Conservation (phyloP, 2,797 vertebrate genomes). For the Acrocephalus scirpaceus region DNA sequence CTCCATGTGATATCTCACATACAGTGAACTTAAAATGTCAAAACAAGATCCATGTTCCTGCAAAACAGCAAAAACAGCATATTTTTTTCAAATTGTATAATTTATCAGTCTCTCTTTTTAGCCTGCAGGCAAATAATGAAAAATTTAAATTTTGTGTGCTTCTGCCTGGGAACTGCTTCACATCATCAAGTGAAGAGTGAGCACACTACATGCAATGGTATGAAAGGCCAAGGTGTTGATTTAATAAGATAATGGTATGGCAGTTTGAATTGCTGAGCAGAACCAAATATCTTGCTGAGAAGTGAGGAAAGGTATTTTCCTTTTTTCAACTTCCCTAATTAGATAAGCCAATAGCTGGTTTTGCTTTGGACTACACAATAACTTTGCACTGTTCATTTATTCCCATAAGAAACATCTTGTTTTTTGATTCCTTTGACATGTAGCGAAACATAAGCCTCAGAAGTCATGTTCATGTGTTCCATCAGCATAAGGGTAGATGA, state of each 20-base stretch:
- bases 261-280: background rate
- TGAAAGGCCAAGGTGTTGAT: background rate
- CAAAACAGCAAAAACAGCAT: background rate
- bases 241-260: background rate
- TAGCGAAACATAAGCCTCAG: background rate
- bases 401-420: background rate
- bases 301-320: background rate
- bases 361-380: background rate
- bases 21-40: background rate
- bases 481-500: background rate
- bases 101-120: background rate
- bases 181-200: background rate
- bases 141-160: background rate
- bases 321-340: background rate
- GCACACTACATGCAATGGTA: background rate
- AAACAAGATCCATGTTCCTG: background rate
- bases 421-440: background rate
- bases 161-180: background rate
- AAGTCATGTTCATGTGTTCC: background rate
- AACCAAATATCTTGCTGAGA: background rate
- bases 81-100: background rate
- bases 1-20: background rate
- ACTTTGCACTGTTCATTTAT: background rate
- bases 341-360: background rate
- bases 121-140: background rate